A percentile compares a stretch with the other conserved stretches of the same genome.
These are phyloP conservation scores for Miniopterus natalensis DNA, from an alignment of 2,113 vertebrate species.

Conservation along the genomic window DNA sequence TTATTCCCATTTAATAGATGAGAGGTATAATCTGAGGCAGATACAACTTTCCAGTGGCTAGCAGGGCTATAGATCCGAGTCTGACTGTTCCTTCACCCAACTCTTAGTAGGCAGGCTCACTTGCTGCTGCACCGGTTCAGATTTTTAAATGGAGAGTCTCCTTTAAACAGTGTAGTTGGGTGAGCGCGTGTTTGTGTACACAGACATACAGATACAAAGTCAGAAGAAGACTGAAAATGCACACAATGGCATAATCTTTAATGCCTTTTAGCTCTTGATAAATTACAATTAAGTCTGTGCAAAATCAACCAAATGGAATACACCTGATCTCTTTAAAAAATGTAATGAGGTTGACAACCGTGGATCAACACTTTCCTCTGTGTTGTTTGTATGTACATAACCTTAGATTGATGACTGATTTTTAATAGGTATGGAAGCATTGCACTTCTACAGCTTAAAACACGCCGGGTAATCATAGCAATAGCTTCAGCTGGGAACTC, in stretches of 20 bases:
- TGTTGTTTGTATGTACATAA: neutral
- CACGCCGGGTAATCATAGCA: neutral
- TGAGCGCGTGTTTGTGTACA: neutral
- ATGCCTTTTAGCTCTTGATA: neutral
- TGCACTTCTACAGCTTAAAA: neutral
- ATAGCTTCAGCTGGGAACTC: slow-evolving; percentile 17
- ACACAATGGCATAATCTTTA: neutral
- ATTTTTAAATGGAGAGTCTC: neutral
- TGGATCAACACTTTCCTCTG: neutral
- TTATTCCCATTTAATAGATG: neutral
- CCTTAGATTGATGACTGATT: neutral
- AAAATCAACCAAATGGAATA: neutral
- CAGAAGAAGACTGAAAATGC: neutral
- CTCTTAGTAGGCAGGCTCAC: neutral
- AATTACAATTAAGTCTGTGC: neutral
- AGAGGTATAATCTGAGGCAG: neutral
- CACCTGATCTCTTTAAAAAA: neutral
- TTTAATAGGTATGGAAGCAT: neutral
- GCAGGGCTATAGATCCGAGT: neutral
- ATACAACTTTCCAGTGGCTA: neutral
- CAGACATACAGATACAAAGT: neutral
- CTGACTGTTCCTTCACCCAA: neutral
- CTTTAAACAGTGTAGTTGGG: neutral
- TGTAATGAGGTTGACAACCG: neutral
- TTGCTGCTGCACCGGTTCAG: neutral